Evolutionary conservation across 92 coral and sea anemone genomes (phyloP), one percentile per base, ranked within the genome.

Genomic region (Chrysogorgia sp.): DNA sequence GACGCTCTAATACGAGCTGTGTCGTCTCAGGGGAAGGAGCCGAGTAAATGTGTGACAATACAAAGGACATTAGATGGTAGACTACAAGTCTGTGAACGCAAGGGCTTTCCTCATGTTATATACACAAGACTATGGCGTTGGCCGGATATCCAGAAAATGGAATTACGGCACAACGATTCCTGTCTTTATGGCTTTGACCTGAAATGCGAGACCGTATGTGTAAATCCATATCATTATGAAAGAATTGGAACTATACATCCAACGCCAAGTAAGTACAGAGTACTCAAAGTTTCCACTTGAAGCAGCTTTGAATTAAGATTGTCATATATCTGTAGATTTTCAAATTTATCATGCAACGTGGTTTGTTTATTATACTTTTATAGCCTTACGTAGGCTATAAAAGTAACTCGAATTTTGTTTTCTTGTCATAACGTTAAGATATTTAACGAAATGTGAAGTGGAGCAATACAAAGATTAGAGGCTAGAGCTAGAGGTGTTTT

Each of bases 121-220:
- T 96, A 96, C 90, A 96, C 99, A 49, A 90, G 97, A 19, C 84
- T 96, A 25, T 96, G 99, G 99, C 97, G 99, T 67, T 96, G 99
- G 99, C 99, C 99, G 60, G 99, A 96, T 83, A 96, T 96, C 77
- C 99, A 96, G 83, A 96, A 96, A 81, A 96, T 96, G 99, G 99
- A 96, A 84, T 89, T 96, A 96, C 90, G 92, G 69, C 99, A 96
- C 75, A 85, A 92, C 71, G 99, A 96, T 47, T 96, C 92, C 52
- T 96, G 99, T 67, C 99, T 96, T 84, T 96, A 86, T 81, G 99
- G 99, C 60, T 96, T 92, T 81, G 99, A 96, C 84, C 83, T 96
- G 58, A 96, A 96, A 63, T 96, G 92, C 75, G 99, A 96, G 80
- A 96, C 97, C 80, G 99, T 96, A 28, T 96, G 99, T 71, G 99